A percentile compares a stretch with the other conserved stretches of the same genome.
Conservation (phyloP, 2,797 vertebrate genomes). For the Remorina albescens region DNA sequence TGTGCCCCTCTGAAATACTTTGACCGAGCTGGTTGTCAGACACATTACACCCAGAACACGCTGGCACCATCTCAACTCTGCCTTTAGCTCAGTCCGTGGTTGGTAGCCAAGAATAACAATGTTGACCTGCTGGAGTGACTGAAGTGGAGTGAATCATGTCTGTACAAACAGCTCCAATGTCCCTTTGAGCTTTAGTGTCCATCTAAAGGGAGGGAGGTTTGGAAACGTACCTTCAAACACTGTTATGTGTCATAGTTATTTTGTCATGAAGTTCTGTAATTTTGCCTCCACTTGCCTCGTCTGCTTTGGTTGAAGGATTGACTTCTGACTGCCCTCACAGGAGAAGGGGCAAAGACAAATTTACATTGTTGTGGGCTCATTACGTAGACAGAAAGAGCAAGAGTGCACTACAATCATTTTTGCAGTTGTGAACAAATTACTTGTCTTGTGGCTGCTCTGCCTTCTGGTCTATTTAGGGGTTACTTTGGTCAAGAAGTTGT, state of each 20-base stretch:
- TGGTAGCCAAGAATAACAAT: constrained; percentile 73
- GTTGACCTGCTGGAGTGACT: constrained; percentile 63
- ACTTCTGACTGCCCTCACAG: constrained; percentile 17
- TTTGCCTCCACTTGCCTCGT: constrained; percentile 10
- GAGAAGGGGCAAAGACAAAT: constrained; percentile 25
- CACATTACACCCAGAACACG: constrained; percentile 66
- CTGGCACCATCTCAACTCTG: constrained; percentile 69
- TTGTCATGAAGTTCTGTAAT: constrained; percentile 1
- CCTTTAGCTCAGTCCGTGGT: constrained; percentile 50
- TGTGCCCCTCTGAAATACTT: constrained; percentile 38
- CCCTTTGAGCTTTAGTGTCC: constrained; percentile 46
- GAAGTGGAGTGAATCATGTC: constrained; percentile 59
- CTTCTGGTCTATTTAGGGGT: background rate
- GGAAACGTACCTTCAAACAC: background rate
- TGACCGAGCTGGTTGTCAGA: constrained; percentile 47
- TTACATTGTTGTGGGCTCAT: constrained; percentile 37
- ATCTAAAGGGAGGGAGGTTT: background rate
- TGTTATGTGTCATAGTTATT: background rate
- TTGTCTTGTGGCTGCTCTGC: constrained; percentile 17
- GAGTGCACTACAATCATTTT: constrained; percentile 24
- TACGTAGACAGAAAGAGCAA: constrained; percentile 17
- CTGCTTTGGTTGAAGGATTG: constrained; percentile 31
- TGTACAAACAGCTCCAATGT: constrained; percentile 60
- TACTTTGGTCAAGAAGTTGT: background rate
- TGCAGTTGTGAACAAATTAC: constrained; percentile 18